Percentiles rank a stretch among this genome's conserved stretches.
Conservation (phyloP, 2,113 vertebrate species). For the Dicerorhinus sumatrensis region DNA sequence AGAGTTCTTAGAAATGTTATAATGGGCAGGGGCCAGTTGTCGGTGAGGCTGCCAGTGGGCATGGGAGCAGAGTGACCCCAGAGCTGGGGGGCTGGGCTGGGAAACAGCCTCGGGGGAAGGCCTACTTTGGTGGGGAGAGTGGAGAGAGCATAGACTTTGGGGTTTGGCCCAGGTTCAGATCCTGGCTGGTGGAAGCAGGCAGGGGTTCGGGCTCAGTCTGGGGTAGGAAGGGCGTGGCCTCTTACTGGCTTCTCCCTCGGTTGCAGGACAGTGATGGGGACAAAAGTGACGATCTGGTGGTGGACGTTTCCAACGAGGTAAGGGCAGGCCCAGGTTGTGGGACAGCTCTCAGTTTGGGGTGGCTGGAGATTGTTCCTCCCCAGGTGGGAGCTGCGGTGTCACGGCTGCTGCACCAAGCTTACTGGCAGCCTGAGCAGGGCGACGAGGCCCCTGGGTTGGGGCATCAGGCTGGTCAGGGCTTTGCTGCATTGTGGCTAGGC, state of each 20-base stretch:
- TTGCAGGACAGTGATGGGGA: slow-evolving; percentile 97
- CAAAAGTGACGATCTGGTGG: slow-evolving; percentile 98
- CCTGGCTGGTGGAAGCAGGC: background rate
- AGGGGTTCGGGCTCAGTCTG: rapidly evolving
- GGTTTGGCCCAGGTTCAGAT: background rate
- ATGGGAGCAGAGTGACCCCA: background rate
- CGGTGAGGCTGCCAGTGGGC: rapidly evolving
- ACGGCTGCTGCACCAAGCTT: rapidly evolving
- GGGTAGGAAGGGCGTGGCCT: background rate
- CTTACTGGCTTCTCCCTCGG: rapidly evolving
- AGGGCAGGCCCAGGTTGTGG: background rate
- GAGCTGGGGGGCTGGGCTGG: background rate
- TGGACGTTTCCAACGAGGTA: slow-evolving; percentile 98
- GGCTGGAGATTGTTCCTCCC: background rate
- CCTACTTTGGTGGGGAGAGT: rapidly evolving
- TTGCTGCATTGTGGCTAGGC: background rate
- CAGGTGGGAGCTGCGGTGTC: rapidly evolving
- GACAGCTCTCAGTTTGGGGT: background rate
- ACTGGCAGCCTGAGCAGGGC: background rate
- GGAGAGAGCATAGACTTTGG: background rate
- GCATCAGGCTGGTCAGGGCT: background rate
- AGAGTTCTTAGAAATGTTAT: background rate
- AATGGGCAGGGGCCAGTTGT: background rate
- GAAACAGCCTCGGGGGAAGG: too few relatives aligned
- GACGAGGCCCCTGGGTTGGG: background rate